phyloP scores from a whole-genome alignment of 1,140 invertebrate genomes.

The Eurosta solidaginis region DNA sequence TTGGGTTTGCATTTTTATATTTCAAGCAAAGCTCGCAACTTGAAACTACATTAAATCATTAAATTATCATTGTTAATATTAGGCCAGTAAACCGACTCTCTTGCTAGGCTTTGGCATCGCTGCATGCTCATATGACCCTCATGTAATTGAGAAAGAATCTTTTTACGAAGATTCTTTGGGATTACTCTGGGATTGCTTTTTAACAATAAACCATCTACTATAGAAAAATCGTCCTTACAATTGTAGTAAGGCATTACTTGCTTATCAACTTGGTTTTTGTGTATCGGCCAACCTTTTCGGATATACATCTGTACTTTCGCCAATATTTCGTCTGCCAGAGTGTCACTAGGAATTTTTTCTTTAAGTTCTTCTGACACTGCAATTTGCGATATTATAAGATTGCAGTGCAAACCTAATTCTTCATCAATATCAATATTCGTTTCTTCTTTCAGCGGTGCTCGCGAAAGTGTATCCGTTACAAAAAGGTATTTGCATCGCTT shows the following conservation, averaged over 20 bases:
- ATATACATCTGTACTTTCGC: conserved; percentile 42
- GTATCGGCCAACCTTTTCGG: conserved; percentile 57
- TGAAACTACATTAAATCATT: conserved; percentile 56
- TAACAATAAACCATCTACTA: conserved; percentile 52
- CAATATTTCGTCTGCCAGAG: conserved; percentile 43
- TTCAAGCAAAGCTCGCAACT: conserved; percentile 46
- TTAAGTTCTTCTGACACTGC: conserved; percentile 44
- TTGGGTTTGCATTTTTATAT: conserved; percentile 30
- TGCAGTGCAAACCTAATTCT: conserved; percentile 38
- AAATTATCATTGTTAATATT: conserved; percentile 59
- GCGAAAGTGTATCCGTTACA: conserved; percentile 57
- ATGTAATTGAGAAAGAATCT: conserved; percentile 57
- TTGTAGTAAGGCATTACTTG: conserved; percentile 47
- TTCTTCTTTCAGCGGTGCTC: not conserved
- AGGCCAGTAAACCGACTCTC: conserved; percentile 60
- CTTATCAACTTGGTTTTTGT: conserved; percentile 40
- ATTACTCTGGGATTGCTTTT: conserved; percentile 53
- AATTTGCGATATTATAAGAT: conserved; percentile 33
- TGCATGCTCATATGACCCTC: conserved; percentile 40
- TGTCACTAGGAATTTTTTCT: conserved; percentile 35
- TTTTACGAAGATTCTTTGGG: conserved; percentile 39
- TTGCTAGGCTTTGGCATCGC: conserved; percentile 44
- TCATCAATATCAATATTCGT: conserved; percentile 45
- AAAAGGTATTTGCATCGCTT: conserved; percentile 59
- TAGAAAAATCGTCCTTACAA: conserved; percentile 46